phyloP scores from a whole-genome alignment of 2,888 invertebrate genomes.

The Alentia gelatinosa region DNA sequence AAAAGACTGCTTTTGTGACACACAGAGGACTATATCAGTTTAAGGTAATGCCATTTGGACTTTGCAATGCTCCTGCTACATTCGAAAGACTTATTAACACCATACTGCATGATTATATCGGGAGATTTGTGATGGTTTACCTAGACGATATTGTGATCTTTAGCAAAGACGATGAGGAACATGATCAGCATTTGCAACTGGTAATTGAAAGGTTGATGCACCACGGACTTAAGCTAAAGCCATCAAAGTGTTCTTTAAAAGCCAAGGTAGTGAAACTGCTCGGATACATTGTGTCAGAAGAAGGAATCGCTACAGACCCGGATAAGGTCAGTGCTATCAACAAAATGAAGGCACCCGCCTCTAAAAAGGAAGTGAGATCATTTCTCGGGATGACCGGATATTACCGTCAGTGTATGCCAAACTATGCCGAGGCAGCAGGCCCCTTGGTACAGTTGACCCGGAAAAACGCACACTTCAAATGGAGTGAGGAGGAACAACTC shows the following conservation, averaged over 20 bases:
- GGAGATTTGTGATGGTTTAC: slow-evolving; percentile 52
- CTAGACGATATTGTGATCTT: slow-evolving; percentile 61
- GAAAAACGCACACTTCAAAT: not conserved
- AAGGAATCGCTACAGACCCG: slow-evolving; percentile 60
- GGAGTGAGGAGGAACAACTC: not conserved
- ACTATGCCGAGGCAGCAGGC: slow-evolving; percentile 48
- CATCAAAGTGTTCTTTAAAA: slow-evolving; percentile 61
- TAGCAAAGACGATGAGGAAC: slow-evolving; percentile 34
- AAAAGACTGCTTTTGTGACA: slow-evolving; percentile 61
- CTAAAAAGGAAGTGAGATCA: slow-evolving; percentile 14
- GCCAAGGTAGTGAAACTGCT: slow-evolving; percentile 56
- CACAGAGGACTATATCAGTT: slow-evolving; percentile 61
- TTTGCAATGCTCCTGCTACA: slow-evolving; percentile 57
- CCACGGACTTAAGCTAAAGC: slow-evolving; percentile 57
- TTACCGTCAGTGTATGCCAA: slow-evolving; percentile 50
- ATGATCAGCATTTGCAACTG: slow-evolving; percentile 41
- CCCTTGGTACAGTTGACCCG: slow-evolving; percentile 44
- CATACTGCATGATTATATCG: slow-evolving; percentile 29
- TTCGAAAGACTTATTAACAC: slow-evolving; percentile 59
- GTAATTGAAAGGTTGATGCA: slow-evolving; percentile 55
- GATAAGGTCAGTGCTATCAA: slow-evolving; percentile 56
- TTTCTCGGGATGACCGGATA: slow-evolving; percentile 57
- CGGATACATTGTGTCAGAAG: slow-evolving; percentile 51
- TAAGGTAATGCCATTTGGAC: slow-evolving; percentile 57
- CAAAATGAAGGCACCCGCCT: slow-evolving; percentile 30